Conservation (phyloP, 2,888 invertebrate species). For the Apotomis betuletana region DNA sequence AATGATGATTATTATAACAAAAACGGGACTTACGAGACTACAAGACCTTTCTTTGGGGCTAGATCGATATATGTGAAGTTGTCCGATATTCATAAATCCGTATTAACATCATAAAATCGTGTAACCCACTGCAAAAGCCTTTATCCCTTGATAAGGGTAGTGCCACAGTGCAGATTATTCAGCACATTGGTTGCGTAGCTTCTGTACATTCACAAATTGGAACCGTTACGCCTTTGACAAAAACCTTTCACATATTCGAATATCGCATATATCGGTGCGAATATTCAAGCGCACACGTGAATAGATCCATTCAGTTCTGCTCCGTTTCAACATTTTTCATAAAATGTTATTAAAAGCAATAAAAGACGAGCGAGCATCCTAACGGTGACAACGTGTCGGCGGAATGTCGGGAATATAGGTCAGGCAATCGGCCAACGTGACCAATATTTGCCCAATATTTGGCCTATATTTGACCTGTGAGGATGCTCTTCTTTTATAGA, state of each 20-base stretch:
- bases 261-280: neutral
- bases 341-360: slow-evolving; percentile 40
- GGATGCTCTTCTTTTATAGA: too few relatives aligned
- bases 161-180: too few relatives aligned
- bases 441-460: slow-evolving; percentile 10
- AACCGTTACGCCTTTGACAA: neutral
- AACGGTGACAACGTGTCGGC: slow-evolving; percentile 6
- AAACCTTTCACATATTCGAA: neutral
- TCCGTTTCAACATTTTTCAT: slow-evolving; percentile 28
- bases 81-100: too few relatives aligned
- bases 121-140: too few relatives aligned
- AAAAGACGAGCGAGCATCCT: slow-evolving; percentile 7
- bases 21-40: too few relatives aligned
- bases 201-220: neutral
- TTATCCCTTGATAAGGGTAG: too few relatives aligned
- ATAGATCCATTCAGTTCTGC: slow-evolving; percentile 1
- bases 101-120: too few relatives aligned
- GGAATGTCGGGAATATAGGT: slow-evolving; percentile 18
- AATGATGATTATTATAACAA: too few relatives aligned
- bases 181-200: too few relatives aligned
- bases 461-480: neutral
- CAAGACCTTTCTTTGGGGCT: too few relatives aligned
- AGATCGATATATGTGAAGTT: too few relatives aligned
- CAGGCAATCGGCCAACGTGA: neutral
- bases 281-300: slow-evolving; percentile 4